Percentiles rank a stretch among this genome's conserved stretches.
Conservation (phyloP, 2,888 invertebrate genomes). For the Lepidocyrtinus sp. region DNA sequence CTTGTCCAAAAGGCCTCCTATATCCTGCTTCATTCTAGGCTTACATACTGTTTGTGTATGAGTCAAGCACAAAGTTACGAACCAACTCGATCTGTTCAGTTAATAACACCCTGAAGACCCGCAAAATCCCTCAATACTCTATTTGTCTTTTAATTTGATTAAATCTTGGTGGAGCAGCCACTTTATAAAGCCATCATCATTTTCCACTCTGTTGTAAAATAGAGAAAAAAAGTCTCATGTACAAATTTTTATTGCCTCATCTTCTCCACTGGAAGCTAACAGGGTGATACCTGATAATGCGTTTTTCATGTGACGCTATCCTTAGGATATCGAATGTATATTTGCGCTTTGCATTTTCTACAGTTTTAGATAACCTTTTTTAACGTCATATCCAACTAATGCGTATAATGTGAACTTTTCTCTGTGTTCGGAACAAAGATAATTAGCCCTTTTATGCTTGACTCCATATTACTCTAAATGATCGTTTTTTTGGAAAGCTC, state of each 20-base stretch:
- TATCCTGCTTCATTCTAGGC: conserved; percentile 64
- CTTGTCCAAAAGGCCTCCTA: conserved; percentile 70
- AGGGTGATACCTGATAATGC: background rate
- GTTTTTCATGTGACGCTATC: too few species aligned
- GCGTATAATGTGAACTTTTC: too few species aligned
- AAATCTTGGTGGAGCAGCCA: conserved; percentile 61
- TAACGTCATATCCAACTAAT: too few species aligned
- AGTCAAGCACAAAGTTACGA: background rate
- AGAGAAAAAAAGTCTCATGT: conserved; percentile 9
- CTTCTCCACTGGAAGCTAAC: background rate
- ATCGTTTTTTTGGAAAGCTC: too few species aligned
- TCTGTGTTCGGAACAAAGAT: background rate
- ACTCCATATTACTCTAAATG: too few species aligned
- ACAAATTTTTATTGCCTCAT: conserved; percentile 6
- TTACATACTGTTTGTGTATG: background rate
- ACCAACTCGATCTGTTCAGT: conserved; percentile 65
- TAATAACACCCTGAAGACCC: conserved; percentile 69
- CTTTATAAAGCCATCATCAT: conserved; percentile 31
- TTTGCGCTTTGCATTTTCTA: background rate
- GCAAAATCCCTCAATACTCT: conserved; percentile 70
- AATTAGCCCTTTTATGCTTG: background rate
- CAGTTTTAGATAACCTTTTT: background rate
- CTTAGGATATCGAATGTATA: background rate
- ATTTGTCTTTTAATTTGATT: conserved; percentile 70
- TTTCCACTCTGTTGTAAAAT: background rate